Base-by-base conservation (phyloP, 1,140 invertebrate genomes). In the Branchinecta lynchi region DNA sequence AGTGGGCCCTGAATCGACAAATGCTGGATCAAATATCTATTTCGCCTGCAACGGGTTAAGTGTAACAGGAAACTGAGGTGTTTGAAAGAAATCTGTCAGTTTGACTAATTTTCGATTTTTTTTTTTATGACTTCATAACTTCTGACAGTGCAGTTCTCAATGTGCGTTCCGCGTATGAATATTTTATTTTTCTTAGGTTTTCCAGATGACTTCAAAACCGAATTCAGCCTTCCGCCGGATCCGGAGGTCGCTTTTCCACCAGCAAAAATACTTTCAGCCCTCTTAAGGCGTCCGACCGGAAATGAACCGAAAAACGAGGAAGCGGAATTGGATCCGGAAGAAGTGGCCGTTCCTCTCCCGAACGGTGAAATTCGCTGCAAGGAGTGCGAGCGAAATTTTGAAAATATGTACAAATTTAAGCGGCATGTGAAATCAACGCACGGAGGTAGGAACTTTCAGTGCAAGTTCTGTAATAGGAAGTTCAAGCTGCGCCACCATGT, bases 391-490 rank as follows among this genome's bases (percentile, higher is more conserved):
- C 12, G 51, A 60, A 60, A 60, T 6, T 60, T 60, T 20, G 51
- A 60, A 60, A 60, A 20, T 6, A 60, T 60, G 51, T 60, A 60
- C 17, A 60, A 60, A 60, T 60, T 60, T 60, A 60, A 20, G 17
- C 12, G 51, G 6, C 51, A 60, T 60, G 51, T 60, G 3, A 60
- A 60, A 6, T 60, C 51, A 15, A 60, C 51, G 3, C 51, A 60
- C 51, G 51, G 51, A 12, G 51, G 51, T 12, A 60, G 51, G 17
- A 60, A 60, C 17, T 60, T 60, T 60, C 51, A 60, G 51, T 60
- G 51, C 51, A 60, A 60, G 51, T 60, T 60, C 17, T 60, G 51
- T 20, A 20, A 60, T 60, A 60, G 51, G 17, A 60, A 60, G 51
- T 60, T 60, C 17, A 60, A 60, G 17, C 17, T 60, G 17, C 12